Evolutionary conservation across 2,113 vertebrate genomes (phyloP), one percentile per base, ranked within the genome.

Genomic region (Cyprinodon variegatus): DNA sequence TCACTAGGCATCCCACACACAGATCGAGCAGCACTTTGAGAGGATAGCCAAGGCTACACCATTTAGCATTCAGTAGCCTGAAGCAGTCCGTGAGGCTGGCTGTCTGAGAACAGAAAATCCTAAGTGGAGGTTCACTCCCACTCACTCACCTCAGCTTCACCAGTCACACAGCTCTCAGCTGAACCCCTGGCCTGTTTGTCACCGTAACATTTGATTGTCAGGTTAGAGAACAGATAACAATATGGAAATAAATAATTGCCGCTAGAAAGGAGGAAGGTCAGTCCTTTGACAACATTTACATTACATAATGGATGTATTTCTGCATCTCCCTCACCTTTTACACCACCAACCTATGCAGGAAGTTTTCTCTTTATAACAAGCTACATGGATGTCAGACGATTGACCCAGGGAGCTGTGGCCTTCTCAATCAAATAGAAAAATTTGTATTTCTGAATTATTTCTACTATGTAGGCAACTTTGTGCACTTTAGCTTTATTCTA

Each of bases 1-100:
- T 93, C 90, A 88, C 89, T 86, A 60, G 64, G 78, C 92, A 91
- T 90, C 92, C 91, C 90, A 92, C 91, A 91, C 89, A 89, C 36
- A 38, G 77, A 86, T 66, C 36, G 76, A 86, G 87, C 78, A 70
- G 78, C 84, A 65, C 87, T 92, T 89, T 93, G 79, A 90, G 88
- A 70, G 60, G 79, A 87, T 82, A 84, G 87, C 74, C 89, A 84
- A 91, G 89, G 83, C 88, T 86, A 71, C 87, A 81, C 66, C 80
- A 79, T 88, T 89, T 90, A 92, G 90, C 86, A 88, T 90, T 85
- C 75, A 80, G 88, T 89, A 78, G 88, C 93, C 92, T 72, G 83
- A 8, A 93, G 89, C 90, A 8, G 77, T 89, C 77, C 70, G 15
- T 72, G 75, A 87, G 82, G 75, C 85, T 86, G 86, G 72, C 88